Evolutionary conservation across 2,797 vertebrate species (phyloP), one percentile per base, ranked within the genome.

Genomic region (Spinibarbus caldwelli): DNA sequence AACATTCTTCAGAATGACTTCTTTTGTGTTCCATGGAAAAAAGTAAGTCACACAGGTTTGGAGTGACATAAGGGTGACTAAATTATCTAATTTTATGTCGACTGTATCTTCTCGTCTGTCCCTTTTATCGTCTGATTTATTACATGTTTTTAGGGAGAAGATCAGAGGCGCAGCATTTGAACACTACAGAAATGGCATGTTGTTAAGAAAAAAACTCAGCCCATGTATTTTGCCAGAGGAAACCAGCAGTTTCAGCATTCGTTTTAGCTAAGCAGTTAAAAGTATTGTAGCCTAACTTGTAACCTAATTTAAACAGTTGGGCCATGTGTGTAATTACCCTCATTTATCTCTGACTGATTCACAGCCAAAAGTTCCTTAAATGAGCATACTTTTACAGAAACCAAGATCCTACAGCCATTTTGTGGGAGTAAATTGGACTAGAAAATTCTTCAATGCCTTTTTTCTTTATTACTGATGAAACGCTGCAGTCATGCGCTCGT

Each of bases 261-360:
- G 5, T 47, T 82, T 83, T 80, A 41, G 41, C 41, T 41, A 9
- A 41, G 73, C 79, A 70, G 57, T 84, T 67, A 54, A 78, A 80
- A 80, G 64, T 84, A 52, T 75, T 83, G 38, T 85, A 59, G 76
- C 82, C 62, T 57, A 84, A 68, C 76, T 85, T 70, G 62, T 78
- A 81, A 76, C 38, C 36, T 79, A 47, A 76, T 78, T 57, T 75
- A 67, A 83, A 83, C 54, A 78, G 57, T 76, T 29, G 6, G 52
- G 41, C 52, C 49, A 47, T 45, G 73, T 80, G 78, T 67, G 66
- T 84, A 66, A 86, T 86, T 78, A 78, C 57, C 76, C 75, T 52
- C 78, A 84, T 85, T 73, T 82, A 72, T 80, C 86, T 85, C 64
- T 82, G 86, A 85, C 62, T 82, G 83, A 79, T 85, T 85, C 66